A percentile compares a stretch with the other conserved stretches of the same genome.
phyloP scores from a whole-genome alignment of 2,797 vertebrate genomes.

The Cyprinella venusta region DNA sequence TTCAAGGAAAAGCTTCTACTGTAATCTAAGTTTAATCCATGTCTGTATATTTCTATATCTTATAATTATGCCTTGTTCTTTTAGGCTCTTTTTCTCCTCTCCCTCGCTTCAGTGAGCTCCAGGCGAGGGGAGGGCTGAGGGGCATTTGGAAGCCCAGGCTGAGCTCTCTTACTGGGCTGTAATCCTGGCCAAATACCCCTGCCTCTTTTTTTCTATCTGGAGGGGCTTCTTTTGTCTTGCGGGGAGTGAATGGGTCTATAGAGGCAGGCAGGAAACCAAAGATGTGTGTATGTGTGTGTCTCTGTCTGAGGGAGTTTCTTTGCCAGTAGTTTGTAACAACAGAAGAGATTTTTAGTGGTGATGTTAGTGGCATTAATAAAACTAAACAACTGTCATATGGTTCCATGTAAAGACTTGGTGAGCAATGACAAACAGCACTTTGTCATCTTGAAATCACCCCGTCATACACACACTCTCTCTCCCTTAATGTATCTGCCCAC shows the following conservation, averaged over 20 bases:
- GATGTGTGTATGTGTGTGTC: slow-evolving; percentile 81
- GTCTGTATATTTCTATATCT: slow-evolving; percentile 11
- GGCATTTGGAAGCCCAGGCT: slow-evolving; percentile 72
- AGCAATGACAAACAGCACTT: slow-evolving; percentile 82
- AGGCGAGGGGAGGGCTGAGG: slow-evolving; percentile 74
- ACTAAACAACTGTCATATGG: slow-evolving; percentile 87
- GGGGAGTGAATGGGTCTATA: slow-evolving; percentile 66
- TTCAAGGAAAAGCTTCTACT: neutral
- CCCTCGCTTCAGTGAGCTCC: slow-evolving; percentile 53
- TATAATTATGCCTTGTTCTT: slow-evolving; percentile 8
- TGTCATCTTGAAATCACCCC: slow-evolving; percentile 71
- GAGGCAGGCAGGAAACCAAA: slow-evolving; percentile 78
- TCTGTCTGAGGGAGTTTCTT: slow-evolving; percentile 71
- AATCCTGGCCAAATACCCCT: slow-evolving; percentile 83
- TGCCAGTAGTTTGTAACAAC: slow-evolving; percentile 31
- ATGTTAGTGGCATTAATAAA: slow-evolving; percentile 83
- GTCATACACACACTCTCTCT: slow-evolving; percentile 55
- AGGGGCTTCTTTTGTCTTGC: slow-evolving; percentile 84
- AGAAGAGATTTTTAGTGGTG: slow-evolving; percentile 48
- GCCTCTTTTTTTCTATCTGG: slow-evolving; percentile 81
- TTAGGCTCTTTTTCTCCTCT: slow-evolving; percentile 5
- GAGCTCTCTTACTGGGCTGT: slow-evolving; percentile 81
- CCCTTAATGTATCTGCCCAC: slow-evolving; percentile 58
- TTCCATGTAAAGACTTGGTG: slow-evolving; percentile 83
- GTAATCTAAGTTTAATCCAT: slow-evolving; percentile 24